Evolutionary conservation across 2,797 vertebrate genomes (phyloP), one percentile per base, ranked within the genome.

Genomic region (Smutsia gigantea): DNA sequence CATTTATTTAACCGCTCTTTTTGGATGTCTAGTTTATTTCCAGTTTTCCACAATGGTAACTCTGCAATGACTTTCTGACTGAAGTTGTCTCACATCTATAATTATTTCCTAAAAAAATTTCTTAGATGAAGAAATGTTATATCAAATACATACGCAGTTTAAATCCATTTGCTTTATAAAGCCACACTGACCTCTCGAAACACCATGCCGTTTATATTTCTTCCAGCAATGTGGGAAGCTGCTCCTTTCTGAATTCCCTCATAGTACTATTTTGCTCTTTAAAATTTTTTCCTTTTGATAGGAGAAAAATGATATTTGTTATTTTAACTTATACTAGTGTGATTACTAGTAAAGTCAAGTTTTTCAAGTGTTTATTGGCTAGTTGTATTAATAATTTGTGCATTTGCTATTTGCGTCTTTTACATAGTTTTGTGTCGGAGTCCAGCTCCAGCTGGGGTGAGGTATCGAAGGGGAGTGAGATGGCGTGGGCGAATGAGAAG

Each of bases 151-250:
- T 23, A 27, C n/a, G 8, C 3, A 37, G 13, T 66, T 64, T 79
- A 81, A 61, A 87, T 42, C 84, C n/a, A 37, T 77, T 89, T 89
- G 63, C 31, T 69, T 89, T 78, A 39, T 64, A 71, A 63, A 95
- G 14, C 14, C 69, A 64, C 3, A 31, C 1, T 39, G 55, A 84
- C 53, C 31, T 78, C 61, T 78, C 84, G 79, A 79, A 84, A 63
- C 61, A 63, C 63, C 9, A 25, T 46, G 53, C 46, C 64, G 77
- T 61, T 66, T 92, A 14, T 14, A 68, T 31, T 77, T 74, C 34
- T 88, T 68, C 25, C 11, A 92, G 7, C 77, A 64, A 17, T 49
- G 29, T 66, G 42, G 19, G 21, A 53, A 46, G 82, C 37, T 13
- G 8, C 7, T 1, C 27, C 27, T 49, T 57, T 86, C 42, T 72